Conservation (phyloP, 2,888 invertebrate genomes). For the Oscheius sp. region DNA sequence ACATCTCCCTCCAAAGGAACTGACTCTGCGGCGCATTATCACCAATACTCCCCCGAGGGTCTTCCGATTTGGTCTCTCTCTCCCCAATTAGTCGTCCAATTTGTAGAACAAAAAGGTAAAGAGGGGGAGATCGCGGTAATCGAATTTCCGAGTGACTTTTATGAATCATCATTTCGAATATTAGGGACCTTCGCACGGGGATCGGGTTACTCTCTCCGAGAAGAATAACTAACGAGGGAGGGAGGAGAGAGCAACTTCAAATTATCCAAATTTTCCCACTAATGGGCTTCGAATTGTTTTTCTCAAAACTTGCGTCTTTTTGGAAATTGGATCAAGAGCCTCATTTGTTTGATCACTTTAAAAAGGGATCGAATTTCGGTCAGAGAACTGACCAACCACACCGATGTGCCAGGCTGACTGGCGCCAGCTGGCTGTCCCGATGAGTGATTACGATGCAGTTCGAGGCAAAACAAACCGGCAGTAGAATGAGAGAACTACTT, state of each 20-base stretch:
- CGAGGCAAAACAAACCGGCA: constrained; percentile 28
- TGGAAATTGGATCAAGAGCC: too few species aligned
- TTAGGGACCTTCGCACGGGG: background rate
- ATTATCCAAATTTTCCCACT: too few species aligned
- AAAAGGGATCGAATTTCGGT: background rate
- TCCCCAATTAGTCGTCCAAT: constrained; percentile 1
- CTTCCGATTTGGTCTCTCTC: background rate
- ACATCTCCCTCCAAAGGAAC: constrained; percentile 26
- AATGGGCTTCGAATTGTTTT: too few species aligned
- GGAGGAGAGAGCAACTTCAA: too few species aligned
- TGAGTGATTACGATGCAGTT: constrained; percentile 30
- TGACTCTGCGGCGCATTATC: constrained; percentile 23
- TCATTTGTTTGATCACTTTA: background rate
- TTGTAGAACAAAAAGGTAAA: background rate
- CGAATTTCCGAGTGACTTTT: constrained; percentile 5
- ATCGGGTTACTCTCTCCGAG: background rate
- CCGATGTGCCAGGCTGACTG: background rate
- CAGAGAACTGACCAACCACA: background rate
- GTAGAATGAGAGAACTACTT: constrained; percentile 39
- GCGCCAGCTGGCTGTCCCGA: constrained; percentile 29
- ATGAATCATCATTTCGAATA: too few species aligned
- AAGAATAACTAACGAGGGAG: too few species aligned
- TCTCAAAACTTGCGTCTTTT: too few species aligned
- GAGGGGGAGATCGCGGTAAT: background rate
- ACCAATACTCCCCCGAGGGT: constrained; percentile 7